Base-by-base conservation (phyloP, 1,140 invertebrate species). In the Pseudomyrmex dendroicus region DNA sequence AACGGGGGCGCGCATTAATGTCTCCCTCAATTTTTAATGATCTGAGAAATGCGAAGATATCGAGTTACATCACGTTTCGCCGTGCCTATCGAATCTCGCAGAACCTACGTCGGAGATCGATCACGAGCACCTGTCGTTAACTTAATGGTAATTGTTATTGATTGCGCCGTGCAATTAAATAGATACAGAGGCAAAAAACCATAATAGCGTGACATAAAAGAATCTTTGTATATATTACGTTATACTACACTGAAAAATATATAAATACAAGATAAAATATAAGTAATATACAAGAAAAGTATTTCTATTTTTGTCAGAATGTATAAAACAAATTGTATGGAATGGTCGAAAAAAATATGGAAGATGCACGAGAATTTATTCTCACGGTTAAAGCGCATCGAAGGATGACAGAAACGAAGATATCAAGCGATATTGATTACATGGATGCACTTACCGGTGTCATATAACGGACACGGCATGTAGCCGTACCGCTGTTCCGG, bases 381-480 rank as follows among this genome's bases (percentile, higher is more conserved):
- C 3, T 76, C 52, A 17, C 56, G 4, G 35, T 13, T 13, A 10
- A 68, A 56, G 54, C 20, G 8, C 13, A 64, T 17, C n/a, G 62
- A 35, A 64, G 3, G 22, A 25, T 67, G 2, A 54, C 15, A 17
- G 1, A 20, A 17, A 25, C n/a, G 15, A 17, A 35, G 5, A n/a
- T 2, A 56, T 4, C 17, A 4, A 52, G 17, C 13, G 35, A 62
- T 61, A 77, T 56, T 2, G 12, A 66, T n/a, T 0, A 22, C 35
- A 68, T n/a, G 13, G 0, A 7, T 59, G 15, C 1, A 84, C 91
- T 93, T 73, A 92, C 91, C 90, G 8, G 89, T 83, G 44, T 94
- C 93, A 66, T 93, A 89, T 0, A 93, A 54, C 5, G 93, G 93
- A 76, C 93, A 94, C 1, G 93, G 92, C 87, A 92, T 92, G 72